Percentiles rank a stretch among this genome's conserved stretches.
Evolutionary conservation across 2,888 invertebrate genomes (phyloP).

Genomic region (Orchesellides sinensis): DNA sequence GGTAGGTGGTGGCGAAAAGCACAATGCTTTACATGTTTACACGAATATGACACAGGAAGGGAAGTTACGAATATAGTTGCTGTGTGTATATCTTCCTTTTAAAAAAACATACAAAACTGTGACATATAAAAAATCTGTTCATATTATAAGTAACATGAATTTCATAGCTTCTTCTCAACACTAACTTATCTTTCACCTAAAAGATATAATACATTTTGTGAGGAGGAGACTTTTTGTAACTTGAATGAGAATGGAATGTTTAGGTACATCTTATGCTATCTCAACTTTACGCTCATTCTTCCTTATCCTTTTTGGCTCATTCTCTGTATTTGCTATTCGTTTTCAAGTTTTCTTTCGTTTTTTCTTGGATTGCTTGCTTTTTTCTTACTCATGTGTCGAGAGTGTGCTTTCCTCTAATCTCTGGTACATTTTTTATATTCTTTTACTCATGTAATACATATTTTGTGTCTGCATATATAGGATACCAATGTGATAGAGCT

Average conservation of each 20-base stretch:
- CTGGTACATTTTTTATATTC: slow-evolving; percentile 38
- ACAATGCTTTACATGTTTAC: no score
- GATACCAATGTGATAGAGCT: slow-evolving; percentile 74
- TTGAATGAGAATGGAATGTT: no score
- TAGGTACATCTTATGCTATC: background rate
- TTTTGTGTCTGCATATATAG: slow-evolving; percentile 56
- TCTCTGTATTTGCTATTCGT: background rate
- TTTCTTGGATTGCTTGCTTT: slow-evolving; percentile 31
- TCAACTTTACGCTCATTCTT: slow-evolving; percentile 11
- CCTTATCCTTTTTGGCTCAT: background rate
- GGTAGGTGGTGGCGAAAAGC: no score
- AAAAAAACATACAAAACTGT: no score
- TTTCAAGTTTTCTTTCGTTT: slow-evolving; percentile 21
- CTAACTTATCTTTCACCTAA: no score
- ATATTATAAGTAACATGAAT: background rate
- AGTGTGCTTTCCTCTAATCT: slow-evolving; percentile 52
- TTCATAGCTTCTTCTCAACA: background rate
- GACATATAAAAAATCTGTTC: no score
- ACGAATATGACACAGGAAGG: no score
- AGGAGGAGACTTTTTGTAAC: background rate
- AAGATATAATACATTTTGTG: background rate
- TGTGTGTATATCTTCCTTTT: no score
- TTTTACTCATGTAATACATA: slow-evolving; percentile 28
- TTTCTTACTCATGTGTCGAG: slow-evolving; percentile 18
- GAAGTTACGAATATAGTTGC: no score